A percentile compares a stretch with the other conserved stretches of the same genome.
phyloP scores from a whole-genome alignment of 2,797 vertebrate genomes.

The Sarcoramphus papa region DNA sequence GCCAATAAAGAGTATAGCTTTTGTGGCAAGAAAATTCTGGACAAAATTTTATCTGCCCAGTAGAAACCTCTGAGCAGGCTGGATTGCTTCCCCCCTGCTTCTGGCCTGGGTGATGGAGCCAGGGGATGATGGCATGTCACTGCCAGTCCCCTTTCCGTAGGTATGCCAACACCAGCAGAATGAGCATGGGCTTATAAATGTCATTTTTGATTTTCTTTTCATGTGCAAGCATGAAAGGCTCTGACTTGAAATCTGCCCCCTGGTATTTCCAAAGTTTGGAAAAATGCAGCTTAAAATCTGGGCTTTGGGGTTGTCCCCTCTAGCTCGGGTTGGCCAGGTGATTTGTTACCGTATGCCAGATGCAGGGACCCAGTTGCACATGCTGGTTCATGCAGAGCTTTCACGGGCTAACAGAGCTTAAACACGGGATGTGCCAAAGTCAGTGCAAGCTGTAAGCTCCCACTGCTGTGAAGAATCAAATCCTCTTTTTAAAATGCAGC shows the following conservation, averaged over 20 bases:
- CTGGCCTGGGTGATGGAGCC: background rate
- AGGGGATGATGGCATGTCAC: background rate
- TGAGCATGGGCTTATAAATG: background rate
- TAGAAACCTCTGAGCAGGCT: background rate
- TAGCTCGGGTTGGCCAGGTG: accelerated
- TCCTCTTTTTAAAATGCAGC: background rate
- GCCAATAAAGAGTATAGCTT: background rate
- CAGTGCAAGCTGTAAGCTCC: background rate
- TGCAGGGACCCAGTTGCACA: background rate
- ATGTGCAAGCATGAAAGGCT: background rate
- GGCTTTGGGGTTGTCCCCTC: background rate
- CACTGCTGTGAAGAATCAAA: background rate
- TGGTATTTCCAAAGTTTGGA: background rate
- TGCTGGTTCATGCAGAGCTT: background rate
- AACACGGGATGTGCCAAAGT: background rate
- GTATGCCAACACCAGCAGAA: background rate
- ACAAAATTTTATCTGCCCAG: background rate
- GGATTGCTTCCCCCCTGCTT: background rate
- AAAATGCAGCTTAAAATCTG: background rate
- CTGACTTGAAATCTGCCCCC: background rate
- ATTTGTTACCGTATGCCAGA: accelerated
- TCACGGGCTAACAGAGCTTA: background rate
- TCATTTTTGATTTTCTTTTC: background rate
- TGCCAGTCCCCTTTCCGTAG: background rate
- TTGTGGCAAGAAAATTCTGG: background rate